Base-by-base conservation (phyloP, 1,140 invertebrate genomes). In the Hyposmocoma kahamanoa region DNA sequence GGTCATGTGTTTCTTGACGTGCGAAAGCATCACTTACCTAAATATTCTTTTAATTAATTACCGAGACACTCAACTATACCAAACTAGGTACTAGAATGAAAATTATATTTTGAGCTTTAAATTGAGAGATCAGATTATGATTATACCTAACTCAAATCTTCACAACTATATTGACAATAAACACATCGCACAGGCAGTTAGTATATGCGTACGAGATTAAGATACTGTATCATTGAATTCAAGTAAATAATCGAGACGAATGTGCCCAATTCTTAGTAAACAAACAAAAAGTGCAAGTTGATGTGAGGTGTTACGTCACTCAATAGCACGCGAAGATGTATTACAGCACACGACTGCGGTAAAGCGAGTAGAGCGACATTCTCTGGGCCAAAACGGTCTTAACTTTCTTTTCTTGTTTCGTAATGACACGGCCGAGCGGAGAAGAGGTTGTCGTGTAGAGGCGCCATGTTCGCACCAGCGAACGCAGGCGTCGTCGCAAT, bases 391-490 rank as follows among this genome's bases (percentile, higher is more conserved):
- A 71, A 78, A 71, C 63, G 56, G 52, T 71, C 50, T 73, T 67
- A 68, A 84, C 80, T 84, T 84, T 81, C 77, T 66, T 81, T 83
- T 81, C 70, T 70, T 59, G 74, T 84, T 81, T 84, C 80, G 80
- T 84, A 84, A 84, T 73, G 70, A 60, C 38, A 72, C 70, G 67
- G 69, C 60, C 63, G 66, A 72, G 57, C 65, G 61, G 70, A 79
- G 71, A 71, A 62, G 61, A 71, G 65, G 19, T 13, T 30, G 28
- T 17, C 44, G 17, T n/a, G n/a, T n/a, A n/a, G n/a, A n/a, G 15
- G 22, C 11, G 42, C 21, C 34, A 9, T 28, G 24, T 28, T 28
- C 6, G 24, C 32, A 13, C 5, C 32, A 4, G 24, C 24, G 24
- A 11, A 26, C 11, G 24, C 24, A 26, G 24, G 24, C 24, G 24